Conservation (phyloP, 92 coral and sea anemone genomes). For the Bergia sp. region DNA sequence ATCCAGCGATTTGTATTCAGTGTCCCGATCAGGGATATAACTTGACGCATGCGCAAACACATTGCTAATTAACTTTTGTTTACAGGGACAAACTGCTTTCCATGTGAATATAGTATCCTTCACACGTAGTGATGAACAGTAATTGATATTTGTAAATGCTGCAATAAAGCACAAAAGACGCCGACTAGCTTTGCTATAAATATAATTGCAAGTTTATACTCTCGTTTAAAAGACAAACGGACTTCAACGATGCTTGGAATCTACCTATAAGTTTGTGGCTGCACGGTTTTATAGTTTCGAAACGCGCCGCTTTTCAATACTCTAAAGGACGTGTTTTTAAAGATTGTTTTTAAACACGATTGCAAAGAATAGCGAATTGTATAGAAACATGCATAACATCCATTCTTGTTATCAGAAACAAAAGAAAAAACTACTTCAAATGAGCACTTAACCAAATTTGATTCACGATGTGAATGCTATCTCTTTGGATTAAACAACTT, state of each 20-base stretch:
- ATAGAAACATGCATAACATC: conserved; percentile 11
- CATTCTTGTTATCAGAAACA: background rate
- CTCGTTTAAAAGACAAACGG: conserved; percentile 11
- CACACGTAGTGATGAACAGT: conserved; percentile 1
- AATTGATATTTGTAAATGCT: conserved; percentile 23
- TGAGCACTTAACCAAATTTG: conserved; percentile 4
- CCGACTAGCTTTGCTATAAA: conserved; percentile 24
- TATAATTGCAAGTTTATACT: background rate
- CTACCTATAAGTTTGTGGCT: background rate
- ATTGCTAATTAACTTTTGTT: conserved; percentile 35
- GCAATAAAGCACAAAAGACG: conserved; percentile 8
- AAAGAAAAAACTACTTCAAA: background rate
- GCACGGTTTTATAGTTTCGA: background rate
- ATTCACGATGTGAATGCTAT: background rate
- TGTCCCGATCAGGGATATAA: conserved; percentile 33
- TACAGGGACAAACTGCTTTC: background rate
- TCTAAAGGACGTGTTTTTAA: background rate
- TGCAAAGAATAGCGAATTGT: conserved; percentile 21
- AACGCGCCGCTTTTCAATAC: background rate
- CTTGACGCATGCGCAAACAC: conserved; percentile 30
- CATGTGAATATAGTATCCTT: conserved; percentile 19
- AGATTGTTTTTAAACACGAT: background rate
- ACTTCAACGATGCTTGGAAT: background rate
- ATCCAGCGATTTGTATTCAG: conserved; percentile 12
- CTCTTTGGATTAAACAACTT: background rate